phyloP scores from a whole-genome alignment of 2,113 vertebrate species.

The Gadus macrocephalus region DNA sequence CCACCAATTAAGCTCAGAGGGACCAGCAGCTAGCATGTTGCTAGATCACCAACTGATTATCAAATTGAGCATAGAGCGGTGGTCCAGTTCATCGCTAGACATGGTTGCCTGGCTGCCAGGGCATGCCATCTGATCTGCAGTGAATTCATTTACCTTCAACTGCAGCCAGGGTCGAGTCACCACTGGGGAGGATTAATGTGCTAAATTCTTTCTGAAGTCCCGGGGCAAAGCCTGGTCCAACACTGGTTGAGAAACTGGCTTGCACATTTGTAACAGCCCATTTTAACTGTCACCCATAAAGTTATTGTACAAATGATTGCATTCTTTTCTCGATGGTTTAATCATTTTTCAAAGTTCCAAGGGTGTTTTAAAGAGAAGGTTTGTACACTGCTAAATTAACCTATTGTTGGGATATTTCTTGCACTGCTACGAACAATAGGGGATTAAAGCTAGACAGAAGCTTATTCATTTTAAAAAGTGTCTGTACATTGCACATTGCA shows the following conservation, averaged over 20 bases:
- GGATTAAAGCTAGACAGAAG: not conserved
- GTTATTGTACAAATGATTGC: constrained; percentile 17
- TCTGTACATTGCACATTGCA: not conserved
- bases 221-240: constrained; percentile 8
- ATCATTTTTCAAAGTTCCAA: not conserved
- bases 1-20: constrained; percentile 36
- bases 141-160: constrained; percentile 46
- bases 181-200: constrained; percentile 47
- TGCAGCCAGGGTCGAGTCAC: constrained; percentile 35
- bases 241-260: constrained; percentile 46
- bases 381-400: not conserved
- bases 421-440: not conserved
- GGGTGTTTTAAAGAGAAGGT: not conserved
- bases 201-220: constrained; percentile 37
- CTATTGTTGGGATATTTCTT: not conserved
- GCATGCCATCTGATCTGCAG: constrained; percentile 33
- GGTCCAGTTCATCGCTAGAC: constrained; percentile 37
- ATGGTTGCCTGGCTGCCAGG: constrained; percentile 25
- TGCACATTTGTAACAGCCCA: constrained; percentile 29
- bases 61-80: not conserved
- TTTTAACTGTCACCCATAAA: constrained; percentile 36
- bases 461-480: too few species aligned
- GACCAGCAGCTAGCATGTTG: not conserved
- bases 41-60: not conserved
- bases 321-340: constrained; percentile 16